Percentiles rank a stretch among this genome's conserved stretches.
These are phyloP conservation scores for Dascillus cervinus DNA, from an alignment of 2,888 invertebrate genomes.

Conservation along the genomic window DNA sequence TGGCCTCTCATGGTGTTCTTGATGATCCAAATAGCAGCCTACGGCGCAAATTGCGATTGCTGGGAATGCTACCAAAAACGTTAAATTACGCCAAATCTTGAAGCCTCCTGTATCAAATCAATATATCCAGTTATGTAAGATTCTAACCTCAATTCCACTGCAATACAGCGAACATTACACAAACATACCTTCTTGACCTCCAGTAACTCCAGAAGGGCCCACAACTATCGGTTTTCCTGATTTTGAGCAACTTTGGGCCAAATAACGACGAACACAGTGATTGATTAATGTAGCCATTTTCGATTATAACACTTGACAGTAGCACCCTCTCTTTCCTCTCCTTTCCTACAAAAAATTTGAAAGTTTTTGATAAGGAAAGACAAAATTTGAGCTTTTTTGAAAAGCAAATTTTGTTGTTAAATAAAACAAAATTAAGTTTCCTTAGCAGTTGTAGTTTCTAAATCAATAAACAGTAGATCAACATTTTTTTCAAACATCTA, in stretches of 20 bases:
- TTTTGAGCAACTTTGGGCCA: conserved; percentile 44
- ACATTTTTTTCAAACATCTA: no score
- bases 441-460: no score
- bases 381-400: no score
- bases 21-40: conserved; percentile 65
- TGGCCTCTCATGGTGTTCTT: conserved; percentile 52
- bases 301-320: no score
- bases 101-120: conserved; percentile 50
- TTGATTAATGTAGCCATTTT: conserved; percentile 44
- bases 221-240: conserved; percentile 25
- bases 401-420: no score
- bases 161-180: no score
- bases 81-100: conserved; percentile 70
- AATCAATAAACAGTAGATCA: no score
- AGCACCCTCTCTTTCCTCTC: no score
- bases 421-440: no score
- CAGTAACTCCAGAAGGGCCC: conserved; percentile 41
- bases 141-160: not conserved
- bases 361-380: no score
- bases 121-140: not conserved
- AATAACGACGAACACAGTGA: conserved; percentile 42
- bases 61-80: conserved; percentile 70
- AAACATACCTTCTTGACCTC: conserved; percentile 43
- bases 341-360: no score
- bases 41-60: conserved; percentile 64